Percentiles rank a stretch among this genome's conserved stretches.
Conservation (phyloP, 2,113 vertebrate species). For the Gadus macrocephalus region DNA sequence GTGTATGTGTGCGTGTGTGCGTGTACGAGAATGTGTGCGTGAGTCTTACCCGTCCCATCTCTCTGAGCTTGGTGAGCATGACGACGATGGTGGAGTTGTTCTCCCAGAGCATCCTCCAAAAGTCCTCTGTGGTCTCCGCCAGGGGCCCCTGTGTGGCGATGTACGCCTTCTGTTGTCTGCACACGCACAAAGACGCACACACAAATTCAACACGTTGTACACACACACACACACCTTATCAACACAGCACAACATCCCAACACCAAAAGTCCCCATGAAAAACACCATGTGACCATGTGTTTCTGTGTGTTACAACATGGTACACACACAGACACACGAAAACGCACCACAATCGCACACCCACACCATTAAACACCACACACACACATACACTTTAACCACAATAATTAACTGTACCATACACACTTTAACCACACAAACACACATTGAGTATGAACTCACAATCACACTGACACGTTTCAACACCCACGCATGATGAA, state of each 20-base stretch:
- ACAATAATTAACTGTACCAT: background rate
- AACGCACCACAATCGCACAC: background rate
- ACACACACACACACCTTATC: conserved; percentile 4
- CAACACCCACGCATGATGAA: background rate
- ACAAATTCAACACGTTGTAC: background rate
- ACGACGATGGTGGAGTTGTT: conserved; percentile 98
- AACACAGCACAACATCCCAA: too few relatives aligned
- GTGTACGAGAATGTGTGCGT: background rate
- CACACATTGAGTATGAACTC: background rate
- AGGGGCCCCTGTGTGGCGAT: conserved; percentile 94
- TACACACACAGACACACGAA: background rate
- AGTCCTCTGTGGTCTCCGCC: conserved; percentile 96
- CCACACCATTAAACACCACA: background rate
- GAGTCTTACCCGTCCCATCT: conserved; percentile 87
- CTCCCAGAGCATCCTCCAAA: conserved; percentile 98
- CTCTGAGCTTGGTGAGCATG: conserved; percentile 95
- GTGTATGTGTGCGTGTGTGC: conserved; percentile 4
- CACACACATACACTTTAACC: background rate
- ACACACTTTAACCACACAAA: background rate
- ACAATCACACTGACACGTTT: conserved; percentile 8
- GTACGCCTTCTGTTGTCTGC: conserved; percentile 95
- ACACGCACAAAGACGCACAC: conserved; percentile 8
- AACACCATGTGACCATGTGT: too few relatives aligned
- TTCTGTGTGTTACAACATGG: too few relatives aligned
- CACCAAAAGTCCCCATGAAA: too few relatives aligned